Conservation (phyloP, 2,888 invertebrate genomes). For the Clunio marinus region DNA sequence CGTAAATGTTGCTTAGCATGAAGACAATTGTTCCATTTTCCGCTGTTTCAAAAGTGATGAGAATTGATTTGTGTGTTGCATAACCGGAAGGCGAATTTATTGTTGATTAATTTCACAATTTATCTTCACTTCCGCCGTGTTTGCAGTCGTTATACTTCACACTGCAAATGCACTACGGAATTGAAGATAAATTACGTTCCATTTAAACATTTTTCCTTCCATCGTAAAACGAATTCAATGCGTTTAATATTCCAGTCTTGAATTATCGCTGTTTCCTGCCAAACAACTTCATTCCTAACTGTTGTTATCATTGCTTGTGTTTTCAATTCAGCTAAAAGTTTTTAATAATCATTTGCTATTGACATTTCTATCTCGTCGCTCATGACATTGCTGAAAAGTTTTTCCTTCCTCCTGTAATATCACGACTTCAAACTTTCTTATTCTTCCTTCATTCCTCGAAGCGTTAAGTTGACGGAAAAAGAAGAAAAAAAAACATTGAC, state of each 20-base stretch:
- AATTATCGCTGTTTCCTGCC: background rate
- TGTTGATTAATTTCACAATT: slow-evolving; percentile 27
- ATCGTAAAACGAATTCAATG: background rate
- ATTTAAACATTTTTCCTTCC: background rate
- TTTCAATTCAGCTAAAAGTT: background rate
- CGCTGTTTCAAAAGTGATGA: background rate
- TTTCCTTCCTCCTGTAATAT: background rate
- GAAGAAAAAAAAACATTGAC: background rate
- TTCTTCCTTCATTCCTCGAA: background rate
- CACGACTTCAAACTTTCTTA: background rate
- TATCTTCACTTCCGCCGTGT: slow-evolving; percentile 88
- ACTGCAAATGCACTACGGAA: slow-evolving; percentile 97
- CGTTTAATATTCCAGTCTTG: background rate
- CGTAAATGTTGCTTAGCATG: background rate
- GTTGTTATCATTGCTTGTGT: background rate
- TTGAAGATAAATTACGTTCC: slow-evolving; percentile 68
- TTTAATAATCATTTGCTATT: background rate
- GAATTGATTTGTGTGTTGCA: background rate
- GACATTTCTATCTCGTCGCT: slow-evolving; percentile 3
- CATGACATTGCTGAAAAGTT: background rate
- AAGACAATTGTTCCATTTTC: background rate
- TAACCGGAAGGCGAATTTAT: background rate
- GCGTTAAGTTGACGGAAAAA: background rate
- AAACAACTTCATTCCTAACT: background rate
- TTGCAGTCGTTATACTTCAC: slow-evolving; percentile 74